Conservation (phyloP, 2,888 invertebrate genomes). For the Stenotaenia linearis region DNA sequence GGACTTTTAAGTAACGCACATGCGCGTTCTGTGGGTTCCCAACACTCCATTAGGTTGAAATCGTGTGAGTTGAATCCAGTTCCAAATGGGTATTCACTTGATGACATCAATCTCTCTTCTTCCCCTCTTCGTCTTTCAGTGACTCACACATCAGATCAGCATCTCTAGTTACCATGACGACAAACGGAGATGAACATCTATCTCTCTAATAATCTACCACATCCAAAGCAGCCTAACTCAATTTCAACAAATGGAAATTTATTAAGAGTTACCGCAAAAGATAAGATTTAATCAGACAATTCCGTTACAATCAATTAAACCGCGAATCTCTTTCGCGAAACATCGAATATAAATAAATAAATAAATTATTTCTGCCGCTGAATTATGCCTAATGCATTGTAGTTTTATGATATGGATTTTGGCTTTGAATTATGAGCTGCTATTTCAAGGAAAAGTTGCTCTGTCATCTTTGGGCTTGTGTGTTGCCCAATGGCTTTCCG, state of each 20-base stretch:
- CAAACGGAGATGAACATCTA: not conserved
- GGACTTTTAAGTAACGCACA: not conserved
- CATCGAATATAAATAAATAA: not conserved
- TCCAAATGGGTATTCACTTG: not conserved
- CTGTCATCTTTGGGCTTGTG: constrained; percentile 7
- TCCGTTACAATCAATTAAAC: not conserved
- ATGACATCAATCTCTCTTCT: constrained; percentile 1
- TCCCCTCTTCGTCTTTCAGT: not conserved
- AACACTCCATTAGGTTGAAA: not conserved
- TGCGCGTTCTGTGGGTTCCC: not conserved
- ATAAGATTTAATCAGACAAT: not conserved
- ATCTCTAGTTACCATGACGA: constrained; percentile 5
- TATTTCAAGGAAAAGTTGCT: constrained; percentile 12
- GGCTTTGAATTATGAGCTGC: not conserved
- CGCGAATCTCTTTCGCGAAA: not conserved
- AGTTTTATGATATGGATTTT: not conserved
- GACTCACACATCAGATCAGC: constrained; percentile 18
- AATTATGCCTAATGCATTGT: not conserved
- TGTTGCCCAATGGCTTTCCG: constrained; percentile 26
- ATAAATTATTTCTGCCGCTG: no score
- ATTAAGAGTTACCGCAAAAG: not conserved
- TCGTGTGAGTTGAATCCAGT: not conserved
- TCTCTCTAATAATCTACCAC: not conserved
- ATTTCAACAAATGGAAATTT: not conserved
- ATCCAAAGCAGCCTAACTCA: not conserved